Evolutionary conservation across 2,797 vertebrate species (phyloP), one percentile per base, ranked within the genome.

Genomic region (Brachyalestes nurse): DNA sequence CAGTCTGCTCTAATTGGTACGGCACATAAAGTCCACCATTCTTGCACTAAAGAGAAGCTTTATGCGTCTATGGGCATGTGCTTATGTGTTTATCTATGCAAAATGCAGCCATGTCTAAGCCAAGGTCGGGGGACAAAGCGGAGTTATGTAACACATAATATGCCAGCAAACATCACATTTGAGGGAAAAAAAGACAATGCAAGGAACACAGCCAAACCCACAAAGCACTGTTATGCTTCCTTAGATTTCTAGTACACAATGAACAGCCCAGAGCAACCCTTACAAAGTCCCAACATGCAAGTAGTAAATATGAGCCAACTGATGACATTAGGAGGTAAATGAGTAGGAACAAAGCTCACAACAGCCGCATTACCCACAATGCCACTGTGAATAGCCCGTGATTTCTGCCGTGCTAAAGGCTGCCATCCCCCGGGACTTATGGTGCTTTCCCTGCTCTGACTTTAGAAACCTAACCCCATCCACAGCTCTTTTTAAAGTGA

Each of bases 191-290:
- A 40, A 42, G 49, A 83, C 72, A 79, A 79, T 79, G 62, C 23
- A 79, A 75, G 82, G 65, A 71, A 71, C 61, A 9, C 23, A 25
- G 74, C 72, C 77, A 75, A 47, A 70, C 38, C 70, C 51, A 40
- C 77, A 83, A 25, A 61, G 73, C 71, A 7, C 45, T 16, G 13
- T 49, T 69, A 25, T 17, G 60, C 71, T 72, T 77, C 28, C 38
- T 57, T 40, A 47, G 69, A 71, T 78, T 67, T 78, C 82, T 42
- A 79, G 55, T 49, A 71, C 72, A 76, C 72, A 75, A 51, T 74
- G 76, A 78, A 49, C 10, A 25, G 58, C 49, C 21, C 72, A 75
- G 49, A 79, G 65, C 47, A 73, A 75, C 49, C 42, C 25, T 65
- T 45, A 75, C 62, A 21, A 38, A 49, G 49, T 75, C 49, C 17